These are phyloP conservation scores for Autographa gamma DNA, from an alignment of 2,888 invertebrate genomes.

Conservation along the genomic window DNA sequence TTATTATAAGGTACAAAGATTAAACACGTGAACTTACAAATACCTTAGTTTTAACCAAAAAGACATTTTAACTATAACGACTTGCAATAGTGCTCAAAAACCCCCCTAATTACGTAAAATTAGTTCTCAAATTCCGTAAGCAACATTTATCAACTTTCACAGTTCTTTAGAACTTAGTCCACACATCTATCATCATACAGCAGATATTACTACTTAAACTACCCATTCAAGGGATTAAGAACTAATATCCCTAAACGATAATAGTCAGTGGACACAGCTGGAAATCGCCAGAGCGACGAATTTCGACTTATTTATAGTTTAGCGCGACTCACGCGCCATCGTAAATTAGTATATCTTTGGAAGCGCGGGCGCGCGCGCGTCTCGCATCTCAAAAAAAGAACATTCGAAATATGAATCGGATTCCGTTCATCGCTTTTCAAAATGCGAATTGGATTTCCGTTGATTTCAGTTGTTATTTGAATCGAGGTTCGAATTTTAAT, in stretches of 20 bases:
- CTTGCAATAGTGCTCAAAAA: no score
- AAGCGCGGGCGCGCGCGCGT: slow-evolving; percentile 78
- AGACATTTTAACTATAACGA: no score
- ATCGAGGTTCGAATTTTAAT: slow-evolving; percentile 54
- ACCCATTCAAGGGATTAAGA: slow-evolving; percentile 38
- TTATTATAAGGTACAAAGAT: no score
- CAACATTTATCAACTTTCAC: background rate
- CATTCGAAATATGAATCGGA: slow-evolving; percentile 60
- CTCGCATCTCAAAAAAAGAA: slow-evolving; percentile 46
- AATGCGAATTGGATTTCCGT: slow-evolving; percentile 42
- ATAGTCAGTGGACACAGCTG: slow-evolving; percentile 57
- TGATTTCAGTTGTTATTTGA: slow-evolving; percentile 54
- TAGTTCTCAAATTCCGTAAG: no score
- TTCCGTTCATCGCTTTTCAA: slow-evolving; percentile 47
- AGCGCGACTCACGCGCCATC: slow-evolving; percentile 70
- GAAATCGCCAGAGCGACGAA: slow-evolving; percentile 53
- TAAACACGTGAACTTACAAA: no score
- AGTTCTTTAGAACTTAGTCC: background rate
- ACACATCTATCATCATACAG: background rate
- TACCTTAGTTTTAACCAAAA: no score
- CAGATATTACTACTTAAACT: slow-evolving; percentile 3
- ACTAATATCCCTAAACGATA: slow-evolving; percentile 53
- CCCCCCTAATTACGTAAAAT: no score
- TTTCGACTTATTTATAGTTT: slow-evolving; percentile 76
- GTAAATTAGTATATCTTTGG: slow-evolving; percentile 73